These are phyloP conservation scores for Vireo griseus DNA, from an alignment of 2,797 vertebrate species.

Conservation along the genomic window DNA sequence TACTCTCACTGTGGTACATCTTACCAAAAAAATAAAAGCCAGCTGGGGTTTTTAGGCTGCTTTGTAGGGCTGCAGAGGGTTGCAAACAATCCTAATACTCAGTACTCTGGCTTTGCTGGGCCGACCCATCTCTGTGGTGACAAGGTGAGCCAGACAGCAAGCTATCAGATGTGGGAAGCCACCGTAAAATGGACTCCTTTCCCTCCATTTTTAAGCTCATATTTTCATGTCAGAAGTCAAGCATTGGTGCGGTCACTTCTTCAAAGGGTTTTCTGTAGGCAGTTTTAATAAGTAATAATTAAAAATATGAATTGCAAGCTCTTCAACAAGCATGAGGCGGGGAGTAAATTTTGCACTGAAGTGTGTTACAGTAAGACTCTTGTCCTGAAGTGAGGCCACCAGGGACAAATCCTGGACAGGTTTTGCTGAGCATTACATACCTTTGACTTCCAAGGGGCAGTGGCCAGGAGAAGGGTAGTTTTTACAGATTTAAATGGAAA, in stretches of 20 bases:
- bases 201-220: not conserved
- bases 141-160: not conserved
- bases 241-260: not conserved
- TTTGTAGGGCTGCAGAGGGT: not conserved
- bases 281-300: not conserved
- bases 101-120: not conserved
- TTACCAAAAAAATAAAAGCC: not conserved
- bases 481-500: not conserved
- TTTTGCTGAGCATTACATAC: not conserved
- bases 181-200: not conserved
- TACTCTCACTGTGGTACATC: not conserved
- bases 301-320: not conserved
- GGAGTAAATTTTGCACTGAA: not conserved
- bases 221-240: not conserved
- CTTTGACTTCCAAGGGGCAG: not conserved
- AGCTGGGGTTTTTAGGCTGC: not conserved
- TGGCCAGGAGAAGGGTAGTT: not conserved
- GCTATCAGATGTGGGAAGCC: not conserved
- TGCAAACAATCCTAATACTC: not conserved
- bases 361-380: not conserved
- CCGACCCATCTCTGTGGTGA: not conserved
- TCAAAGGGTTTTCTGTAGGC: not conserved
- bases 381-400: not conserved
- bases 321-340: not conserved
- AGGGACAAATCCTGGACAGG: fast-evolving